phyloP scores from a whole-genome alignment of 2,797 vertebrate genomes.

The Brotogeris chrysoptera region DNA sequence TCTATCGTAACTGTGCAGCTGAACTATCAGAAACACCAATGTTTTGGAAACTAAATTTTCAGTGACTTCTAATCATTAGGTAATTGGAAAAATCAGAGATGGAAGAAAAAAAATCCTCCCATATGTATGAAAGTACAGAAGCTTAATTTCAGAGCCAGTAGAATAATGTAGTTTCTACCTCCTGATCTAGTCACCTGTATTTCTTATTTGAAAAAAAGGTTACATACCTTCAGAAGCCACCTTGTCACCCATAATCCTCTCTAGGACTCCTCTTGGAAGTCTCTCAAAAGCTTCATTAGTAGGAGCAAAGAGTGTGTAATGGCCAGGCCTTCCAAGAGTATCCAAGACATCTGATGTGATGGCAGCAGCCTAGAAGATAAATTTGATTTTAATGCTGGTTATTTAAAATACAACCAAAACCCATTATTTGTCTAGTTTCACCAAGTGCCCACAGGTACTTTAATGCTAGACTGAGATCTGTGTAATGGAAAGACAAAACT shows the following conservation, averaged over 20 bases:
- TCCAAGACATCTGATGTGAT: slow-evolving; percentile 82
- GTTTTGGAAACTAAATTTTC: neutral
- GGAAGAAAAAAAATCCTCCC: neutral
- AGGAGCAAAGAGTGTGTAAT: slow-evolving; percentile 95
- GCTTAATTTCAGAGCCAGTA: neutral
- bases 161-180: neutral
- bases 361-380: slow-evolving; percentile 81
- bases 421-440: neutral
- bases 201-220: neutral
- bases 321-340: slow-evolving; percentile 84
- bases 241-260: slow-evolving; percentile 88
- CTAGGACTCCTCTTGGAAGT: slow-evolving; percentile 83
- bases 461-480: neutral
- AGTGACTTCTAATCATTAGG: neutral
- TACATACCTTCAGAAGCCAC: slow-evolving; percentile 87
- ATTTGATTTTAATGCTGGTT: neutral
- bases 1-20: neutral
- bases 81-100: neutral
- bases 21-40: neutral
- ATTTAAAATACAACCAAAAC: neutral
- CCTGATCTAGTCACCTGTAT: neutral
- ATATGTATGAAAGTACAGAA: neutral
- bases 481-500: neutral
- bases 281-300: slow-evolving; percentile 92
- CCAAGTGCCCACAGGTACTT: fast-evolving